These are phyloP conservation scores for Pandemis cinnamomeana DNA, from an alignment of 2,888 invertebrate genomes.

Conservation along the genomic window DNA sequence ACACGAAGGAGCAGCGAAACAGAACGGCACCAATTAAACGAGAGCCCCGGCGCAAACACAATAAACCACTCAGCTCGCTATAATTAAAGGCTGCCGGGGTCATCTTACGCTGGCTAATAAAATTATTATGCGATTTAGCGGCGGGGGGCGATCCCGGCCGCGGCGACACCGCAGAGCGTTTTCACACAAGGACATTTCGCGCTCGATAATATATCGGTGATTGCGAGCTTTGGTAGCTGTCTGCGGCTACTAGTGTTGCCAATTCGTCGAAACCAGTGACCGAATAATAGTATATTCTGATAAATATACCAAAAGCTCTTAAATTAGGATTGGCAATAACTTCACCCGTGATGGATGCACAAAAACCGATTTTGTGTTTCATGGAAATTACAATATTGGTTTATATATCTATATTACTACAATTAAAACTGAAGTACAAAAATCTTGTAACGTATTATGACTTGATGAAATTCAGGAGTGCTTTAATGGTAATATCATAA, in stretches of 20 bases:
- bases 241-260: conserved; percentile 12
- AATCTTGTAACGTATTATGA: too few species aligned
- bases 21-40: conserved; percentile 38
- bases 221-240: conserved; percentile 19
- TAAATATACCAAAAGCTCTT: not conserved
- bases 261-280: not conserved
- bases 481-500: too few species aligned
- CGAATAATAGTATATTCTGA: not conserved
- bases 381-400: too few species aligned
- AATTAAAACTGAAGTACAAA: too few species aligned
- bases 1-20: conserved; percentile 41
- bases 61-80: conserved; percentile 25
- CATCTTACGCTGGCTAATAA: conserved; percentile 38
- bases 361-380: too few species aligned
- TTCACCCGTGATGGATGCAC: too few species aligned
- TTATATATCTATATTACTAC: too few species aligned
- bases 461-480: too few species aligned
- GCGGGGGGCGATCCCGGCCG: conserved; percentile 36
- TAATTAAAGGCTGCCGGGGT: conserved; percentile 39
- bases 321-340: too few species aligned
- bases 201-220: conserved; percentile 32
- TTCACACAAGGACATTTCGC: conserved; percentile 22
- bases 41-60: conserved; percentile 38
- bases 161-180: conserved; percentile 34
- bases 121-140: conserved; percentile 42